A percentile compares a stretch with the other conserved stretches of the same genome.
These are phyloP conservation scores for Antidorcas marsupialis DNA, from an alignment of 2,113 vertebrate species.

Conservation along the genomic window DNA sequence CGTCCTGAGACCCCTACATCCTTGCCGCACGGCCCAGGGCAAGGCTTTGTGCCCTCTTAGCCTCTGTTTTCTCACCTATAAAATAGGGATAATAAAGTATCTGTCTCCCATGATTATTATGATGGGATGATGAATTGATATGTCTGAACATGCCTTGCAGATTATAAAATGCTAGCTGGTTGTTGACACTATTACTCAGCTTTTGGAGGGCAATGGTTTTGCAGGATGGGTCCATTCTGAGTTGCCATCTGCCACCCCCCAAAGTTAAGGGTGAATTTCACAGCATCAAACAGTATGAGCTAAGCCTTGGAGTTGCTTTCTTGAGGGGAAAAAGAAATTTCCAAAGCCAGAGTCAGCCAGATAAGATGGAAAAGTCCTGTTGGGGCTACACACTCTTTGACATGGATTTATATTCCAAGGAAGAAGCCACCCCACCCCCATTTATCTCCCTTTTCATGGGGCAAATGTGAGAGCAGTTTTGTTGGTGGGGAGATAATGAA, in stretches of 20 bases:
- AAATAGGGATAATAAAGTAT: background rate
- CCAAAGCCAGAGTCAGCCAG: background rate
- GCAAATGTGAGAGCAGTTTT: background rate
- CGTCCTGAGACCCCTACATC: background rate
- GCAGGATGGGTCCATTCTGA: background rate
- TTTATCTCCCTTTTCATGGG: background rate
- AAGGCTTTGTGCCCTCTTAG: background rate
- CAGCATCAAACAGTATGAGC: background rate
- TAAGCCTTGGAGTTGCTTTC: background rate
- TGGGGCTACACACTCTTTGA: fast-evolving
- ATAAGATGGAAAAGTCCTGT: background rate
- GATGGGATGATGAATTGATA: background rate
- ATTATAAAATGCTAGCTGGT: background rate
- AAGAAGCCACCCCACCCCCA: background rate
- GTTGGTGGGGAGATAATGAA: constrained; percentile 7
- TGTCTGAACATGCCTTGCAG: background rate
- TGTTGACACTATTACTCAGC: background rate
- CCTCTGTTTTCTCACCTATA: background rate
- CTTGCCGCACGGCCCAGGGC: background rate
- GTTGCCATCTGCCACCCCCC: background rate
- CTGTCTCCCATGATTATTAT: background rate
- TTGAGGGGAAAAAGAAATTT: background rate
- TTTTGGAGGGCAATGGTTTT: background rate
- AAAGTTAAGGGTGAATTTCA: background rate
- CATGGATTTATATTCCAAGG: background rate